These are phyloP conservation scores for Aix galericulata DNA, from an alignment of 2,113 vertebrate species.

Conservation along the genomic window DNA sequence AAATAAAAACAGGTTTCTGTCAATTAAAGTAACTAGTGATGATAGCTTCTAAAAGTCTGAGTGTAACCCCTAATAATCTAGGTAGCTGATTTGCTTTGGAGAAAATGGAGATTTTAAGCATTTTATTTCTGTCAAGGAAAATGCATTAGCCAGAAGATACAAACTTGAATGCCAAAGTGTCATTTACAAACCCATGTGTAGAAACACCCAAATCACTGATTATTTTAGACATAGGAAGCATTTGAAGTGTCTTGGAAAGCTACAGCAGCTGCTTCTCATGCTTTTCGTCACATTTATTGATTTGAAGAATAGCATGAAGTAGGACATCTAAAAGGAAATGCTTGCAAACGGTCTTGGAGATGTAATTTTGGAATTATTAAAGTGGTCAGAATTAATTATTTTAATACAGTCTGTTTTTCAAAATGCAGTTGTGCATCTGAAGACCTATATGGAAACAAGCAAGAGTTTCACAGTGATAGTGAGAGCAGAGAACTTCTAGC, in stretches of 20 bases:
- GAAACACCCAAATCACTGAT: not conserved
- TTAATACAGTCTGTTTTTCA: not conserved
- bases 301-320: not conserved
- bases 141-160: not conserved
- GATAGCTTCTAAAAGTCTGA: not conserved
- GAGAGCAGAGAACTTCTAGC: not conserved
- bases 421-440: not conserved
- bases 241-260: not conserved
- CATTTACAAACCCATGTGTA: not conserved
- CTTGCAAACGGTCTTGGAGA: not conserved
- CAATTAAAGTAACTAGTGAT: not conserved
- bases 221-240: not conserved
- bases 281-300: not conserved
- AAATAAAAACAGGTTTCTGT: conserved; percentile 23
- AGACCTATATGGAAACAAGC: not conserved
- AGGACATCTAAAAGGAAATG: not conserved
- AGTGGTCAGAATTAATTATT: not conserved
- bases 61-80: not conserved
- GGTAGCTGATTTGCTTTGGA: not conserved
- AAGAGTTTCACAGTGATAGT: not conserved
- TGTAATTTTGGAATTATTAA: not conserved
- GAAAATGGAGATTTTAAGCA: not conserved
- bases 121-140: conserved; percentile 20
- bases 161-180: not conserved
- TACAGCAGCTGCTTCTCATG: not conserved